Conservation (phyloP, 2,113 vertebrate species). For the Erpornis zantholeuca region DNA sequence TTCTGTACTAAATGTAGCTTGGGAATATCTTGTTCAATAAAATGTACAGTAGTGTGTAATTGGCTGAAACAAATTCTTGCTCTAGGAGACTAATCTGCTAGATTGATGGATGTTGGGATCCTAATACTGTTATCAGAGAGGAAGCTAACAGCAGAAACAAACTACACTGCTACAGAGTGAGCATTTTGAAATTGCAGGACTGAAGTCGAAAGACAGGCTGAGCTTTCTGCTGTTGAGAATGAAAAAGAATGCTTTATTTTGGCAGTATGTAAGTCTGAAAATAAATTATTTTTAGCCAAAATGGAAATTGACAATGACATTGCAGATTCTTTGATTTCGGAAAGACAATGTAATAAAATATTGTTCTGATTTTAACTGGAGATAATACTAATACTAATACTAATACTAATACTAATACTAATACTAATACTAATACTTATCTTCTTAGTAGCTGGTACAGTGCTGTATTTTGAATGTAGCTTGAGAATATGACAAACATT, state of each 20-base stretch:
- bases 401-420: too few relatives aligned
- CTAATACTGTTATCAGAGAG: background rate
- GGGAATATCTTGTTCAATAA: background rate
- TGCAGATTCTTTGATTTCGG: background rate
- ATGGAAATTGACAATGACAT: background rate
- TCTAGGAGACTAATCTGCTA: background rate
- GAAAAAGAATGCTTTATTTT: background rate
- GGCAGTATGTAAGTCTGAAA: background rate
- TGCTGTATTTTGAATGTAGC: background rate
- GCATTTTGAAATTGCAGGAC: background rate
- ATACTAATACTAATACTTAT: background rate
- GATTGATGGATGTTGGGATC: background rate
- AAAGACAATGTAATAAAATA: background rate
- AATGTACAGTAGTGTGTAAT: background rate
- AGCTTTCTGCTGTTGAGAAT: background rate
- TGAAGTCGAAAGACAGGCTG: background rate
- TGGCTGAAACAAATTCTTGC: background rate
- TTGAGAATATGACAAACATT: background rate
- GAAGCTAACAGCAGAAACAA: background rate
- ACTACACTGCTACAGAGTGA: background rate
- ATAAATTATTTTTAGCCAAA: background rate
- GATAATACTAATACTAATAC: too few relatives aligned
- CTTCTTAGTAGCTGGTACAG: background rate
- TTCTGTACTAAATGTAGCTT: background rate
- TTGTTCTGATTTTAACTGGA: background rate